Evolutionary conservation across 2,113 vertebrate genomes (phyloP).

Genomic region (Silurus meridionalis): DNA sequence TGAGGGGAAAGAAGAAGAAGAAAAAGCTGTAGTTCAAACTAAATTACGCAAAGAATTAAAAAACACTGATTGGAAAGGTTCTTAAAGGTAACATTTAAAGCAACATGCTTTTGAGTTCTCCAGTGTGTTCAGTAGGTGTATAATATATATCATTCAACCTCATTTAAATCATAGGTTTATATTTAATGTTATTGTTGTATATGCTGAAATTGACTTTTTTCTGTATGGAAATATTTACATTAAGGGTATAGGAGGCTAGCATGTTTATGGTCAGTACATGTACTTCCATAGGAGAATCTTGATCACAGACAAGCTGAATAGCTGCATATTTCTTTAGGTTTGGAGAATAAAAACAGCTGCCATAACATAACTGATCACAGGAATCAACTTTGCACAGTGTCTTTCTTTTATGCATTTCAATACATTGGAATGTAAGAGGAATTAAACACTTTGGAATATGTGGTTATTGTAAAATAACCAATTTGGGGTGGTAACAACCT

Average conservation of each 20-base stretch:
- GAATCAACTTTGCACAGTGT: not conserved
- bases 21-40: not conserved
- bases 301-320: not conserved
- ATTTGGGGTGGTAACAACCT: not conserved
- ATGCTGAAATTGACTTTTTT: not conserved
- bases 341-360: not conserved
- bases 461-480: not conserved
- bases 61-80: not conserved
- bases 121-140: not conserved
- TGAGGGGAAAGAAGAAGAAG: not conserved
- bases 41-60: not conserved
- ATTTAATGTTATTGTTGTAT: not conserved
- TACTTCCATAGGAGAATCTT: not conserved
- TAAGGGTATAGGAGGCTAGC: not conserved
- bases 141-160: too few relatives aligned
- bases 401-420: not conserved
- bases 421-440: not conserved
- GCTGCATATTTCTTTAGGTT: not conserved
- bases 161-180: not conserved
- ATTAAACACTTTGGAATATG: too few relatives aligned
- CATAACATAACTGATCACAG: not conserved
- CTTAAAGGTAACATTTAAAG: not conserved
- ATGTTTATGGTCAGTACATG: not conserved
- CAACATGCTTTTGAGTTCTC: not conserved
- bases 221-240: not conserved